phyloP scores from a whole-genome alignment of 2,113 vertebrate genomes.

The Potamarius usumacintae region DNA sequence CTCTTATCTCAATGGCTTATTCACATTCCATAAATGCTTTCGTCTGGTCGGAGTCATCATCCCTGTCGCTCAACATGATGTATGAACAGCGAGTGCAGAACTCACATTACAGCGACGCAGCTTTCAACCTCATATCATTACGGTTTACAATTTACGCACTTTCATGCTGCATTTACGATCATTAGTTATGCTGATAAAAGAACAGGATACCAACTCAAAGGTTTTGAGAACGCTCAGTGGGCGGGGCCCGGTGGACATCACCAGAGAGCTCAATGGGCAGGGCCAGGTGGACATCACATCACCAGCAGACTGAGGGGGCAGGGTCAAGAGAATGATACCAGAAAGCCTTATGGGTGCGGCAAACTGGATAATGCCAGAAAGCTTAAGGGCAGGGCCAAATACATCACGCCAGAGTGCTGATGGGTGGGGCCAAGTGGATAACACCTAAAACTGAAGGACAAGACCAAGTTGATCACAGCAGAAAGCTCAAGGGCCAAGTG shows the following conservation, averaged over 20 bases:
- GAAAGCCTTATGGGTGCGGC: background rate
- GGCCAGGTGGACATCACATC: background rate
- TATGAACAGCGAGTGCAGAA: background rate
- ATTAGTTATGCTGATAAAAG: background rate
- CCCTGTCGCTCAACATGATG: background rate
- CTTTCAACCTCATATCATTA: background rate
- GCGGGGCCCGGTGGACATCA: background rate
- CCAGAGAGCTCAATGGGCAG: background rate
- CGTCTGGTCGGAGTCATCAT: constrained; percentile 8
- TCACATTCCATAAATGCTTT: constrained; percentile 10
- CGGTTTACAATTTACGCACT: background rate
- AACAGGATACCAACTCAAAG: background rate
- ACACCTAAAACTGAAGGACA: background rate
- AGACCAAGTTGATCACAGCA: background rate
- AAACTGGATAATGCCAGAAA: background rate
- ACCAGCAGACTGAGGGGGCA: no score
- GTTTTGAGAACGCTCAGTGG: background rate
- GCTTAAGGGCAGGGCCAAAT: background rate
- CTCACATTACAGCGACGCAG: background rate
- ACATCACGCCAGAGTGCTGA: background rate
- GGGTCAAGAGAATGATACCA: background rate
- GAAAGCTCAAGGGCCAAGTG: background rate
- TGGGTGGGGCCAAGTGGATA: background rate
- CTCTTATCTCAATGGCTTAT: background rate
- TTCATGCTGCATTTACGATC: background rate